Evolutionary conservation across 2,797 vertebrate genomes (phyloP), one percentile per base, ranked within the genome.

Genomic region (Chaetophractus vellerosus): DNA sequence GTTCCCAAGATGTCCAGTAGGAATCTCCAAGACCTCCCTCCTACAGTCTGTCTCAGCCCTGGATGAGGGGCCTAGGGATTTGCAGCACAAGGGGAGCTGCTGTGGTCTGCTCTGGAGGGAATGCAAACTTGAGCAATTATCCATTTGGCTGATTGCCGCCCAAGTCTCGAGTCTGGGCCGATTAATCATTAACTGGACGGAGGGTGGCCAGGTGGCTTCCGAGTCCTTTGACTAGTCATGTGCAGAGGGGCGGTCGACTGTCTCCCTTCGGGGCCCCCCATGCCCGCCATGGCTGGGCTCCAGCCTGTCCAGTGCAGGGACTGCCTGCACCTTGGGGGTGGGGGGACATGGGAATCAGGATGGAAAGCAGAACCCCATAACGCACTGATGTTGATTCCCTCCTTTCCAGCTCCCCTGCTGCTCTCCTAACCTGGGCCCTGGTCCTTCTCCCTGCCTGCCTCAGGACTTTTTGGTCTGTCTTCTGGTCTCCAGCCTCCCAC

Each of bases 201-300:
- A 74, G 12, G 61, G 75, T 69, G 74, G 74, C 72, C 3, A 61
- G 64, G 5, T 5, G 36, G 64, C 74, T 66, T 84, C 31, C 1
- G 4, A 74, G n/a, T 31, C 31, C 97, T 97, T 94, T 97, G 97
- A 95, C 71, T 74, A 93, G 69, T 96, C 96, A 91, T 84, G 96
- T 96, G 92, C 1, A 26, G 52, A 92, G 24, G 55, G 68, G 76
- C 87, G 74, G 83, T 61, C 18, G 8, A 52, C 69, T 38, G 9
- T 78, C 57, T 86, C 83, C 69, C 33, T 88, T 75, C 9, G 1
- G 75, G 36, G 45, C 38, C 14, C 80, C 61, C 90, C 45, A 24
- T 68, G n/a, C 4, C 9, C n/a, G 36, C 71, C 72, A 66, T 52
- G 41, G 23, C 38, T 78, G 81, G 87, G 57, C 82, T 76, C 88